These are phyloP conservation scores for Varanus salvator DNA, from an alignment of 2,113 vertebrate genomes.

Conservation along the genomic window DNA sequence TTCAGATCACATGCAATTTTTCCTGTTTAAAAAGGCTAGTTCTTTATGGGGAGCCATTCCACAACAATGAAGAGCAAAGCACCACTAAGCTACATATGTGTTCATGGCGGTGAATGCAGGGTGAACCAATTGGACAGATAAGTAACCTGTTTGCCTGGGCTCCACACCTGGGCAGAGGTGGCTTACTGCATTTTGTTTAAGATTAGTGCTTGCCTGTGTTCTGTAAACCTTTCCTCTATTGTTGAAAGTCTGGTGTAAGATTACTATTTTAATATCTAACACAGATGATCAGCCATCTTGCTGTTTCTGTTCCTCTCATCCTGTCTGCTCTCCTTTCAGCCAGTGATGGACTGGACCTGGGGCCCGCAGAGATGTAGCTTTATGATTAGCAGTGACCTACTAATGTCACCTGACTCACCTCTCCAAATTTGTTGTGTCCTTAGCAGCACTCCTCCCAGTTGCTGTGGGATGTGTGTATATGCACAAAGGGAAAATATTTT, in stretches of 20 bases:
- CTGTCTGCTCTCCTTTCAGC: too few species aligned
- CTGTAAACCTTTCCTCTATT: neutral
- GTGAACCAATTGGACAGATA: neutral
- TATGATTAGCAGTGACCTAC: too few species aligned
- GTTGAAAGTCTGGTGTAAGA: neutral
- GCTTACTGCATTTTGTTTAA: too few species aligned
- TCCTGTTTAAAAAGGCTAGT: constrained; percentile 66
- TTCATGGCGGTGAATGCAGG: neutral
- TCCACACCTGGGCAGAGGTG: too few species aligned
- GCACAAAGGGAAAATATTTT: too few species aligned
- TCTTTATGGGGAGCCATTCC: constrained; percentile 69
- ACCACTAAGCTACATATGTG: constrained; percentile 50
- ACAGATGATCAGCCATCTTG: neutral
- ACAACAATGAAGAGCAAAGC: constrained; percentile 61
- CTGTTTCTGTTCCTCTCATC: neutral
- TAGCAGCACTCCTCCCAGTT: too few species aligned
- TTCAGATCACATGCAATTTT: constrained; percentile 68
- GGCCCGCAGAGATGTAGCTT: too few species aligned
- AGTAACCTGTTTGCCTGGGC: too few species aligned
- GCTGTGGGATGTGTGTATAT: too few species aligned
- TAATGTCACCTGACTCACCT: too few species aligned
- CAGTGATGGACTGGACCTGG: too few species aligned
- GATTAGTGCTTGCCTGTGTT: neutral
- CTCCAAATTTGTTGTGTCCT: too few species aligned
- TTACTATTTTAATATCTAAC: neutral